phyloP scores from a whole-genome alignment of 2,113 vertebrate genomes.

The Isurus oxyrinchus region DNA sequence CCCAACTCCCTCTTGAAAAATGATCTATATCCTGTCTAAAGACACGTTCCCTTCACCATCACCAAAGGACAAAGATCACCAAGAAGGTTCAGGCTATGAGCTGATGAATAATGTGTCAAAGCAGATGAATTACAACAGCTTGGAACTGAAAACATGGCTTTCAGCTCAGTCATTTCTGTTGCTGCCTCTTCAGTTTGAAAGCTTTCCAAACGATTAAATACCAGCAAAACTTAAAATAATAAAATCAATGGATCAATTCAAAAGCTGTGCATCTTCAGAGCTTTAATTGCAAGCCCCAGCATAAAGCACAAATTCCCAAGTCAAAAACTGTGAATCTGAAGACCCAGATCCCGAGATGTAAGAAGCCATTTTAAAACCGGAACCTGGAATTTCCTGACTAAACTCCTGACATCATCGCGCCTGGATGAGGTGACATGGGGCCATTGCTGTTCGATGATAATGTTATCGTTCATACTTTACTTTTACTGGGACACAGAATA shows the following conservation, averaged over 20 bases:
- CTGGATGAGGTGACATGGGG: background rate
- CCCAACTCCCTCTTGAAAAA: background rate
- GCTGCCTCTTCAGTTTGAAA: background rate
- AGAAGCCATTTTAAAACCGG: background rate
- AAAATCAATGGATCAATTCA: background rate
- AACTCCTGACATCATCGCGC: background rate
- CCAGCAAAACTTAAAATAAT: background rate
- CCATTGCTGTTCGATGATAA: background rate
- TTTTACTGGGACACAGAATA: background rate
- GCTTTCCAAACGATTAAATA: background rate
- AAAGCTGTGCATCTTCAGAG: background rate
- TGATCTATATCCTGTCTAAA: background rate
- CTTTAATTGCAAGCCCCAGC: background rate
- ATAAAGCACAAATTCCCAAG: background rate
- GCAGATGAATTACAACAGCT: background rate
- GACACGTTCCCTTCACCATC: background rate
- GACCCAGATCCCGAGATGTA: background rate
- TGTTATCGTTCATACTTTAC: background rate
- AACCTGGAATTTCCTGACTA: background rate
- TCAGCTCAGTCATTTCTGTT: background rate
- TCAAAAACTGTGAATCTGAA: background rate
- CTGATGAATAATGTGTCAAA: background rate
- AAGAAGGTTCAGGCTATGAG: background rate
- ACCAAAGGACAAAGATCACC: background rate
- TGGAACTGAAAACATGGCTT: background rate